A percentile compares a stretch with the other conserved stretches of the same genome.
These are phyloP conservation scores for Gymnopithys bicolor DNA, from an alignment of 2,797 vertebrate species.

Conservation along the genomic window DNA sequence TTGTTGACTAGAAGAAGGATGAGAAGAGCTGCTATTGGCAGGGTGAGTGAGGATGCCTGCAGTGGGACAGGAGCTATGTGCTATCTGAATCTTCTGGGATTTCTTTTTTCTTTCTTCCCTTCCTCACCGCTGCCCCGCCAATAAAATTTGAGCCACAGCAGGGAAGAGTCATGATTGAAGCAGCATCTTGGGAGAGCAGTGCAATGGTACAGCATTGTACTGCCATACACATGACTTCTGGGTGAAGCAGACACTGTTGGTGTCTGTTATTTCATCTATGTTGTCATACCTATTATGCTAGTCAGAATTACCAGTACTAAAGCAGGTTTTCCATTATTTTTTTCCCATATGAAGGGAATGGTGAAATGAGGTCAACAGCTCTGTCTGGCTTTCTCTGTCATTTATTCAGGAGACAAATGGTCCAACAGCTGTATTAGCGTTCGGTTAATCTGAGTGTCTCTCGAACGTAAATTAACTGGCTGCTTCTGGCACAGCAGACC, in stretches of 20 bases:
- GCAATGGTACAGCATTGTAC: not conserved
- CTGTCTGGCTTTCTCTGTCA: not conserved
- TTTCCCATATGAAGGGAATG: not conserved
- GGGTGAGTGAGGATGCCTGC: not conserved
- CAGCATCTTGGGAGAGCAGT: not conserved
- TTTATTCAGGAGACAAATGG: not conserved
- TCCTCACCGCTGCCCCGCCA: fast-evolving
- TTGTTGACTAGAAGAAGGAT: not conserved
- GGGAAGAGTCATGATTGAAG: not conserved
- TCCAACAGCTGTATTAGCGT: not conserved
- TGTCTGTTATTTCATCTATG: not conserved
- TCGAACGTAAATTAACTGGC: fast-evolving
- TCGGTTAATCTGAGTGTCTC: not conserved
- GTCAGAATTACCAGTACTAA: not conserved
- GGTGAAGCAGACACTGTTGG: not conserved
- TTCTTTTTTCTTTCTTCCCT: not conserved
- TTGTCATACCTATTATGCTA: not conserved
- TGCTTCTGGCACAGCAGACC: not conserved
- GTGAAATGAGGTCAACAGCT: conserved; percentile 36
- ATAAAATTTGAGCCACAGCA: not conserved
- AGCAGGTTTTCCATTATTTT: not conserved
- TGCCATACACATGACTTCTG: not conserved
- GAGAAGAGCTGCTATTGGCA: not conserved
- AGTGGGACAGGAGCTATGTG: not conserved
- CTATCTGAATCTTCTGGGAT: not conserved